Evolutionary conservation across 2,113 vertebrate genomes (phyloP).

Genomic region (Loxodonta africana): DNA sequence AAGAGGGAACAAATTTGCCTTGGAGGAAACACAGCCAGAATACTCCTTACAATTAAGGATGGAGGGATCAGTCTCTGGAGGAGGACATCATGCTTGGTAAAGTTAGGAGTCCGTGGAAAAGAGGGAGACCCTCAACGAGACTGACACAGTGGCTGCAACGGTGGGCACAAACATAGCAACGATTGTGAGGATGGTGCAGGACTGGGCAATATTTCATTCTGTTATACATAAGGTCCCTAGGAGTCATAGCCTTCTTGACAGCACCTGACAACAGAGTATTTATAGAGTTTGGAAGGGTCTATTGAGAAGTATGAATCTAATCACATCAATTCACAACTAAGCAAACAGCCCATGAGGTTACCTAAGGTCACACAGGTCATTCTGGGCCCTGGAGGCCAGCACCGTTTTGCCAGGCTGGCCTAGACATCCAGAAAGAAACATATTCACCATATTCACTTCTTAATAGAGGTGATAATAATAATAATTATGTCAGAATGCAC

Average conservation of each 20-base stretch:
- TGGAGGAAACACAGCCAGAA: background rate
- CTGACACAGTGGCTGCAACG: background rate
- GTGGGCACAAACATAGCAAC: background rate
- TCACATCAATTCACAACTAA: conserved; percentile 10
- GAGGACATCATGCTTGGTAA: background rate
- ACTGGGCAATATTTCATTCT: background rate
- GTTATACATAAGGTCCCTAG: background rate
- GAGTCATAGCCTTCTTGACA: background rate
- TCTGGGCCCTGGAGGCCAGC: background rate
- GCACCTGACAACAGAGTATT: background rate
- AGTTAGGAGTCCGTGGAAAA: background rate
- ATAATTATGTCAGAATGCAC: conserved; percentile 40
- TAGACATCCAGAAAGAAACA: background rate
- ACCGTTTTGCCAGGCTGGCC: background rate
- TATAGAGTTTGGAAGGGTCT: conserved; percentile 26
- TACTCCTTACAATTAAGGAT: background rate
- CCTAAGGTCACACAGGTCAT: background rate
- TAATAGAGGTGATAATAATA: background rate
- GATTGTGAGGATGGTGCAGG: background rate
- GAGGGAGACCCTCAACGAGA: background rate
- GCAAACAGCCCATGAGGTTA: background rate
- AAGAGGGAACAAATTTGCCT: background rate
- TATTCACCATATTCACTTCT: background rate
- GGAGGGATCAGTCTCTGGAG: background rate
- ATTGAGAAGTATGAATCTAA: background rate